These are phyloP conservation scores for Siphlonurus alternatus DNA, from an alignment of 2,888 invertebrate genomes.

Conservation along the genomic window DNA sequence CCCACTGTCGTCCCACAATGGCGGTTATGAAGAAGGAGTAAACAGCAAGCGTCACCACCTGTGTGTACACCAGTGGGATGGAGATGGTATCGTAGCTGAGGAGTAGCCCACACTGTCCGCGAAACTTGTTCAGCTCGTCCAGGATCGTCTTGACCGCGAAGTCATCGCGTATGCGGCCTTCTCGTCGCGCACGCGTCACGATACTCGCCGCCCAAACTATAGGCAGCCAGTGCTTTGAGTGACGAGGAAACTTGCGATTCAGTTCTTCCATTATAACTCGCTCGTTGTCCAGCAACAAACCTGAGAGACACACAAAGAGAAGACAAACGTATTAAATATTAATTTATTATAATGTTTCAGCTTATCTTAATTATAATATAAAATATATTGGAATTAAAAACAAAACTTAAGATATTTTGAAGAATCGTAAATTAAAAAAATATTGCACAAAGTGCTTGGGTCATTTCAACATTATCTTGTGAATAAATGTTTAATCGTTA, in stretches of 20 bases:
- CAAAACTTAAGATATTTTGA: not conserved
- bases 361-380: not conserved
- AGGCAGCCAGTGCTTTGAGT: constrained; percentile 80
- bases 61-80: constrained; percentile 68
- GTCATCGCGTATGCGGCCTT: constrained; percentile 76
- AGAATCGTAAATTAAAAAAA: constrained; percentile 3
- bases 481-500: no score
- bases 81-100: constrained; percentile 64
- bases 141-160: constrained; percentile 84
- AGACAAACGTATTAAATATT: not conserved
- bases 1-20: constrained; percentile 79
- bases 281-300: constrained; percentile 66
- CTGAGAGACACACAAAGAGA: constrained; percentile 23
- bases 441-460: no score
- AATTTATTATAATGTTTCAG: not conserved
- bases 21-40: constrained; percentile 83
- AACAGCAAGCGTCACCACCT: constrained; percentile 83
- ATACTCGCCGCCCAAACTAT: constrained; percentile 86
- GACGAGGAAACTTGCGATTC: constrained; percentile 64
- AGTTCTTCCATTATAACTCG: constrained; percentile 58
- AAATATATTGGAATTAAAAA: not conserved
- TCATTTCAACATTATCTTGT: no score
- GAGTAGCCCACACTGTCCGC: constrained; percentile 58
- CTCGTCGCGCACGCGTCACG: constrained; percentile 74
- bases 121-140: constrained; percentile 70